phyloP scores from a whole-genome alignment of 2,113 vertebrate genomes.

The Callipepla squamata region DNA sequence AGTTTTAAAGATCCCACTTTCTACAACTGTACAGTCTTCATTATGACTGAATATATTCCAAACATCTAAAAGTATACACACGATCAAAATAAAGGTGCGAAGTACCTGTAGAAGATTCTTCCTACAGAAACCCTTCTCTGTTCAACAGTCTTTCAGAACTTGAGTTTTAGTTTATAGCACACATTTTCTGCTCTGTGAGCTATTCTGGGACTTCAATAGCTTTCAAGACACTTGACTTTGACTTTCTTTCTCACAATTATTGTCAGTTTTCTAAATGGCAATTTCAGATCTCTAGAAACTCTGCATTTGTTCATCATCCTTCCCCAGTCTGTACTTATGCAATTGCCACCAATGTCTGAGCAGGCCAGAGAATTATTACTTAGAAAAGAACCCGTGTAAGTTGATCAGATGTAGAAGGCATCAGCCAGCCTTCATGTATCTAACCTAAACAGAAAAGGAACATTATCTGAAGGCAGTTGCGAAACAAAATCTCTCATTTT shows the following conservation, averaged over 20 bases:
- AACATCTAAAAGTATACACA: fast-evolving
- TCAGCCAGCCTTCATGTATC: background rate
- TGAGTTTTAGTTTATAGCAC: background rate
- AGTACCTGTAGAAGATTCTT: background rate
- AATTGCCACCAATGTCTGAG: background rate
- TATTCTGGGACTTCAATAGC: background rate
- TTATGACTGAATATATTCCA: background rate
- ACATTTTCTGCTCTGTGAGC: background rate
- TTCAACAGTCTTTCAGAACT: background rate
- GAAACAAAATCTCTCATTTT: slow-evolving; percentile 27
- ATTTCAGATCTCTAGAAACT: background rate
- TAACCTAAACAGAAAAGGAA: background rate
- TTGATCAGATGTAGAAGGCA: background rate
- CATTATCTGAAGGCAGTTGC: background rate
- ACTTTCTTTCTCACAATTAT: background rate
- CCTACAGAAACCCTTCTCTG: background rate
- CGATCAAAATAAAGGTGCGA: background rate
- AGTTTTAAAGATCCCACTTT: background rate
- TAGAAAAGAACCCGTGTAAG: background rate
- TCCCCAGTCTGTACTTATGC: background rate
- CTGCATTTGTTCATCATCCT: background rate
- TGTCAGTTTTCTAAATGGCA: background rate
- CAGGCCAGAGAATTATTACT: background rate
- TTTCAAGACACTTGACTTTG: background rate
- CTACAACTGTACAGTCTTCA: background rate